Percentiles rank a stretch among this genome's conserved stretches.
These are phyloP conservation scores for Serrognathus titanus DNA, from an alignment of 2,888 invertebrate genomes.

Conservation along the genomic window DNA sequence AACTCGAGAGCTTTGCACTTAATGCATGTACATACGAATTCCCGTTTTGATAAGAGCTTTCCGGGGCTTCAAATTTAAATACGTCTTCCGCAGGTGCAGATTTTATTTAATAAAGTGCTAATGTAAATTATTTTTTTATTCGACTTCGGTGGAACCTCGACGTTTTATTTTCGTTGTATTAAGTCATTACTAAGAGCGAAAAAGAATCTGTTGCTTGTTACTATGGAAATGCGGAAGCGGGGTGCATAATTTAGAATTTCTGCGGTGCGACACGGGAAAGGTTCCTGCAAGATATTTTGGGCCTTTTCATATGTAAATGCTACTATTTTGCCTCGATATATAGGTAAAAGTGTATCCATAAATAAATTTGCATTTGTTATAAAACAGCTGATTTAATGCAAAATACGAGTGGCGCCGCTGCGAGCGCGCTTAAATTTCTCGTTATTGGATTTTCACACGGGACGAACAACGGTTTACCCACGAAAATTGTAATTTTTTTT, in stretches of 20 bases:
- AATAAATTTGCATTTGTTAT: constrained; percentile 22
- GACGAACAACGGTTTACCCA: no score
- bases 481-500: no score
- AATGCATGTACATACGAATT: no score
- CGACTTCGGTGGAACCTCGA: no score
- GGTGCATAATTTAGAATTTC: constrained; percentile 19
- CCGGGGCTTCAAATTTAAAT: no score
- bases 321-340: constrained; percentile 18
- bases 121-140: no score
- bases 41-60: no score
- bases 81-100: no score
- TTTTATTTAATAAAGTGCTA: no score
- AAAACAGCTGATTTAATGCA: constrained; percentile 4
- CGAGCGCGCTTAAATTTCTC: constrained; percentile 22
- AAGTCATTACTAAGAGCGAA: background rate
- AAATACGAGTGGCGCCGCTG: background rate
- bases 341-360: constrained; percentile 20
- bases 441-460: background rate
- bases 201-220: background rate
- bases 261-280: constrained; percentile 2
- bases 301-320: constrained; percentile 18
- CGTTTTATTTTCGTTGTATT: no score
- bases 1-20: no score
- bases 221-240: constrained; percentile 7
- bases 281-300: constrained; percentile 16